A percentile compares a stretch with the other conserved stretches of the same genome.
These are phyloP conservation scores for Proctacanthus coquilletti DNA, from an alignment of 1,140 invertebrate genomes.

Conservation along the genomic window DNA sequence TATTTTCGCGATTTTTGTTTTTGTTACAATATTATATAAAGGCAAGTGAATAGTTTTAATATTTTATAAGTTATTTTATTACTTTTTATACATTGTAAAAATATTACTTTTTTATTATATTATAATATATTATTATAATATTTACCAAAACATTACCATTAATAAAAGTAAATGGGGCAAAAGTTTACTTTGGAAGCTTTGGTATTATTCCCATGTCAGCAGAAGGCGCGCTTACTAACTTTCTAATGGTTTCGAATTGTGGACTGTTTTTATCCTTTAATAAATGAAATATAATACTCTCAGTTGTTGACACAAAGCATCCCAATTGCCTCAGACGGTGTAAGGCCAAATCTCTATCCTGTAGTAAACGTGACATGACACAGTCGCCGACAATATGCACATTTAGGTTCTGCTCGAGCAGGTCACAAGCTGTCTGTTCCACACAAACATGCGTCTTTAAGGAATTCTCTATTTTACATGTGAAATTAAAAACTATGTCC, in stretches of 20 bases:
- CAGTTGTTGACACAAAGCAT: conserved; percentile 60
- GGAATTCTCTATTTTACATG: neutral
- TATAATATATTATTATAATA: too few relatives aligned
- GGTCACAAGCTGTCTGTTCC: conserved; percentile 72
- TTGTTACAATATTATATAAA: too few relatives aligned
- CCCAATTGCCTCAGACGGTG: conserved; percentile 63
- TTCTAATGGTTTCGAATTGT: conserved; percentile 53
- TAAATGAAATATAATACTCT: conserved; percentile 64
- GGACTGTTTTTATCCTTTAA: conserved; percentile 56
- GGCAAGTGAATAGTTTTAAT: too few relatives aligned
- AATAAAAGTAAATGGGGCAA: too few relatives aligned
- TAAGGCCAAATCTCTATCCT: conserved; percentile 49
- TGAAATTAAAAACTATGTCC: neutral
- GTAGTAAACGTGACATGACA: conserved; percentile 52
- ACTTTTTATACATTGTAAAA: too few relatives aligned
- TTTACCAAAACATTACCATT: too few relatives aligned
- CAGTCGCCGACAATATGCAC: conserved; percentile 82
- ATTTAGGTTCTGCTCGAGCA: conserved; percentile 46
- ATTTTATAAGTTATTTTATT: too few relatives aligned
- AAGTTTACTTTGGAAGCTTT: too few relatives aligned
- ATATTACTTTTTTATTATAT: too few relatives aligned
- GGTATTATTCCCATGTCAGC: too few relatives aligned
- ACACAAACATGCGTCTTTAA: conserved; percentile 70
- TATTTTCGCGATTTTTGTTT: too few relatives aligned
- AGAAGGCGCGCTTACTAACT: conserved; percentile 43